These are phyloP conservation scores for Lindbergichthys nudifrons DNA, from an alignment of 2,797 vertebrate species.

Conservation along the genomic window DNA sequence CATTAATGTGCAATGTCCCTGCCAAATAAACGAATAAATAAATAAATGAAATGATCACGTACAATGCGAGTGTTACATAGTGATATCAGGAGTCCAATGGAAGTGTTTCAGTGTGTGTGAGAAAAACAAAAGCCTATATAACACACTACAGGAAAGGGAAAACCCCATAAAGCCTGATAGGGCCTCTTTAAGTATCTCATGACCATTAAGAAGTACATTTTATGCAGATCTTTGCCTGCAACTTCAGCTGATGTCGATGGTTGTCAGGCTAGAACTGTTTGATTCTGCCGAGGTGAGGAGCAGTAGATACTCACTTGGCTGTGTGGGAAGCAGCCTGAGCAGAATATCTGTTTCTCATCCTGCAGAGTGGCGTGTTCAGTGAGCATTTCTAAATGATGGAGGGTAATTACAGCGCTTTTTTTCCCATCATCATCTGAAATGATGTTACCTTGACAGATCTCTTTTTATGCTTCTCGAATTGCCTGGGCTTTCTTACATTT, in stretches of 20 bases:
- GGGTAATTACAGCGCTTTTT: not conserved
- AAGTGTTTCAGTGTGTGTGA: too few relatives aligned
- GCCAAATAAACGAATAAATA: too few relatives aligned
- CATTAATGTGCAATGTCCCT: too few relatives aligned
- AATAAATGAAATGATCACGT: too few relatives aligned
- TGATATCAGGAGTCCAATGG: too few relatives aligned
- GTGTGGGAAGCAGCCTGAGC: not conserved
- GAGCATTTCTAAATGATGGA: not conserved
- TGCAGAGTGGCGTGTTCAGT: not conserved
- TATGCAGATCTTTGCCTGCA: not conserved
- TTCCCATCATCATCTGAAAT: constrained; percentile 6
- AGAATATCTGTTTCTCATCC: not conserved
- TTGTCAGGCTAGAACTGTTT: not conserved
- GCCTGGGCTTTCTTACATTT: too few relatives aligned
- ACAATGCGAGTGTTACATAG: too few relatives aligned
- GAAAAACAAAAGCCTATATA: too few relatives aligned
- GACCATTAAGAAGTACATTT: not conserved
- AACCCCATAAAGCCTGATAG: too few relatives aligned
- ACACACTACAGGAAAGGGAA: too few relatives aligned
- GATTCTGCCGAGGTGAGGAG: not conserved
- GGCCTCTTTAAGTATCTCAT: constrained; percentile 7
- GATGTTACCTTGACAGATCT: not conserved
- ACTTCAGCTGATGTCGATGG: not conserved
- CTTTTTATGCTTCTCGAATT: not conserved
- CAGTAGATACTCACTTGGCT: not conserved